Conservation (phyloP, 2,113 vertebrate species). For the Alosa alosa region DNA sequence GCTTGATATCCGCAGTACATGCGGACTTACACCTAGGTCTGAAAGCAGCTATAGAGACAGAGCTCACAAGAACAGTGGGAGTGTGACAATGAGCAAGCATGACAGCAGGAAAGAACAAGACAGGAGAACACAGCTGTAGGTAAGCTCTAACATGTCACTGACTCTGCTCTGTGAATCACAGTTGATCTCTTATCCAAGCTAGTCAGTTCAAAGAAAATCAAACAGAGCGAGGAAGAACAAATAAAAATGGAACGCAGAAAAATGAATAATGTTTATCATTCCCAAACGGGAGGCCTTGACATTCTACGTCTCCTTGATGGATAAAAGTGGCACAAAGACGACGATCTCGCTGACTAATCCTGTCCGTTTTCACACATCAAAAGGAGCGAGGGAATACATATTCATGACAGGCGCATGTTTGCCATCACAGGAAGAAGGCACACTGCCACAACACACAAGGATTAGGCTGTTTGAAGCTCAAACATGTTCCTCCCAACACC, state of each 20-base stretch:
- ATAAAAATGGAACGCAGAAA: neutral
- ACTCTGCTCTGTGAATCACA: neutral
- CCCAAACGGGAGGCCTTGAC: constrained; percentile 6
- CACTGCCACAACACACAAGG: neutral
- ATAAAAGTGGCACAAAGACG: neutral
- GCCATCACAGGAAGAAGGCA: neutral
- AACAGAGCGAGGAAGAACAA: neutral
- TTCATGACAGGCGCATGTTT: neutral
- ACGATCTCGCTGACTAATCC: neutral
- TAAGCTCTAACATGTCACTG: neutral
- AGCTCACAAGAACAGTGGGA: neutral
- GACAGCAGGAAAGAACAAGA: neutral
- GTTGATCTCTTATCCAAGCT: neutral
- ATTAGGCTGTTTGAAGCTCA: constrained; percentile 7
- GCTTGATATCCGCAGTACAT: too few species aligned
- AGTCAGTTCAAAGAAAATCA: constrained; percentile 7
- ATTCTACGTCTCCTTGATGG: neutral
- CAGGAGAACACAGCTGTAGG: neutral
- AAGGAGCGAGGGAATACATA: neutral
- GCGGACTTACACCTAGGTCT: too few species aligned
- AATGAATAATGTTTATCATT: constrained; percentile 13
- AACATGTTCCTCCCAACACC: neutral
- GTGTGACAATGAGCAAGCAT: neutral
- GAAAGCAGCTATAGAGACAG: neutral
- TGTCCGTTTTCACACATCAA: neutral